Evolutionary conservation across 2,888 invertebrate genomes (phyloP).

Genomic region (Chaitophorus viminalis): DNA sequence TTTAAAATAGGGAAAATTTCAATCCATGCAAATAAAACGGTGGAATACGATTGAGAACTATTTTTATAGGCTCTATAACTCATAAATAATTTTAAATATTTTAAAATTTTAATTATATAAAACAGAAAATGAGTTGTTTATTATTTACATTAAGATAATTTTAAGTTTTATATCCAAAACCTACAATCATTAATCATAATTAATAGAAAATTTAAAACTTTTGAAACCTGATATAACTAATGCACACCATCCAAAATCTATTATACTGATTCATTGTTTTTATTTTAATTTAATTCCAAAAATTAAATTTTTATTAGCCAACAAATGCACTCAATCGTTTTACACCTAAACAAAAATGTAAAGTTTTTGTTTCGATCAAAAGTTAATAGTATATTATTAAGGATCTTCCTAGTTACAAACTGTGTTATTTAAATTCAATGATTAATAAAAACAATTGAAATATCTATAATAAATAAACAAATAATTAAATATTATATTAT

Average conservation of each 20-base stretch:
- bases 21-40: conserved; percentile 55
- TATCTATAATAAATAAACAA: too few relatives aligned
- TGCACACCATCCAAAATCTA: background rate
- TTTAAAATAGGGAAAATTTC: conserved; percentile 31
- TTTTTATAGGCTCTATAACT: background rate
- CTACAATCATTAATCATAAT: background rate
- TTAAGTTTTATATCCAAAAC: background rate
- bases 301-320: background rate
- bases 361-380: background rate
- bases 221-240: background rate
- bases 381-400: conserved; percentile 21
- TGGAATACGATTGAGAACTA: conserved; percentile 38
- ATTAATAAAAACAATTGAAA: background rate
- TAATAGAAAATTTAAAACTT: background rate
- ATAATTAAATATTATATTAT: too few relatives aligned
- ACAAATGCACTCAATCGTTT: conserved; percentile 40
- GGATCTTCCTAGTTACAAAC: conserved; percentile 37
- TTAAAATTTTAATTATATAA: background rate
- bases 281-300: background rate
- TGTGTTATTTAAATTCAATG: background rate
- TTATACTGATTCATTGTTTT: background rate
- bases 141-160: background rate
- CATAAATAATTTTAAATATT: background rate
- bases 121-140: background rate
- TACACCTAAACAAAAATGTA: conserved; percentile 14